Evolutionary conservation across 1,140 invertebrate genomes (phyloP).

Genomic region (Galleria mellonella): DNA sequence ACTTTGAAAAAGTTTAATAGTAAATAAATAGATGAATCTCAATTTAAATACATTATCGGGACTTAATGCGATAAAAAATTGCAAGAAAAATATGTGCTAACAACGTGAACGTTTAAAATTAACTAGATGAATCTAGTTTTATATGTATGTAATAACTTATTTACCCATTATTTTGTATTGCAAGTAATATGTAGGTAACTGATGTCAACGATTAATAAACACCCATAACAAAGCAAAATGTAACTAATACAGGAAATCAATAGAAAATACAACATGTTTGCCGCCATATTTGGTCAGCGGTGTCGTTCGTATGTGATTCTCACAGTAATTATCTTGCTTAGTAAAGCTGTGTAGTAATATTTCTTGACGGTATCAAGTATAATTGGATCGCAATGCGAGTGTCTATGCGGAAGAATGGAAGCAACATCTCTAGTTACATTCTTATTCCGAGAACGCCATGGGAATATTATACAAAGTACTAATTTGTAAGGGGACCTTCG

Average conservation of each 20-base stretch:
- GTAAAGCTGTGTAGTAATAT: constrained; percentile 52
- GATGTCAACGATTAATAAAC: not conserved
- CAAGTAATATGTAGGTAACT: no score
- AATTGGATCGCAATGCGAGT: constrained; percentile 65
- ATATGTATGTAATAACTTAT: no score
- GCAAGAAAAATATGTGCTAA: no score
- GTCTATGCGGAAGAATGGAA: constrained; percentile 61
- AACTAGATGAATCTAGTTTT: no score
- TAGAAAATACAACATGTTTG: constrained; percentile 7
- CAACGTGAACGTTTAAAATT: no score
- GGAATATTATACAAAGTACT: constrained; percentile 26
- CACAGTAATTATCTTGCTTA: constrained; percentile 54
- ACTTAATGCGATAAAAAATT: no score
- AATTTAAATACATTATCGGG: no score
- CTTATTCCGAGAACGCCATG: constrained; percentile 65
- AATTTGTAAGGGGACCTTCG: no score
- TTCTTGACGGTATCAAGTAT: constrained; percentile 58
- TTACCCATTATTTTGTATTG: not conserved
- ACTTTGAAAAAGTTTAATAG: no score
- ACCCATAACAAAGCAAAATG: not conserved
- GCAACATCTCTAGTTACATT: constrained; percentile 61
- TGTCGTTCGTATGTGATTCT: constrained; percentile 38
- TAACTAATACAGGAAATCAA: constrained; percentile 13
- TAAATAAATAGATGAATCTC: no score
- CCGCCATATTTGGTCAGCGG: constrained; percentile 14